Evolutionary conservation across 2,888 invertebrate genomes (phyloP).

Genomic region (Philaethria dido): DNA sequence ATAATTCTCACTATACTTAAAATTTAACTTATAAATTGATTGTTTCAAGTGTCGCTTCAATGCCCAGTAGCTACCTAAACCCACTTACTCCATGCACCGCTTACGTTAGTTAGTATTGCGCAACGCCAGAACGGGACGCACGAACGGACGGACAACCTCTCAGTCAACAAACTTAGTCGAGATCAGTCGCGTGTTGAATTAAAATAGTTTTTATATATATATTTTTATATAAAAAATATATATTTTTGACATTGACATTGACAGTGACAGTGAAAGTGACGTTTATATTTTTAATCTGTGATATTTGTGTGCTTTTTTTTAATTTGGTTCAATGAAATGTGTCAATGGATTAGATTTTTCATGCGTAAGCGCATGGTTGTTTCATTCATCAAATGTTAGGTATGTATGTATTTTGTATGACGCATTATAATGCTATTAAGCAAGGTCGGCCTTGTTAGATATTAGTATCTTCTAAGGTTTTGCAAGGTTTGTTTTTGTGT

Average conservation of each 20-base stretch:
- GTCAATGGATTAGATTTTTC: slow-evolving; percentile 70
- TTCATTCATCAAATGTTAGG: slow-evolving; percentile 70
- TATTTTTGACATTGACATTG: slow-evolving; percentile 17
- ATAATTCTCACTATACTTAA: slow-evolving; percentile 11
- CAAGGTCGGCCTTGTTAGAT: slow-evolving; percentile 37
- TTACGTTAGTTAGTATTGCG: slow-evolving; percentile 77
- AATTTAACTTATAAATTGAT: slow-evolving; percentile 26
- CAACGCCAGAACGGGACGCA: slow-evolving; percentile 70
- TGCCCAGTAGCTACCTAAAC: slow-evolving; percentile 51
- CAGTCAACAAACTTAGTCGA: slow-evolving; percentile 61
- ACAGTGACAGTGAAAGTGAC: slow-evolving; percentile 8
- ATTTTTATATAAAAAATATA: background rate
- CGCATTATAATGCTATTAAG: slow-evolving; percentile 39
- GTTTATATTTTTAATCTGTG: slow-evolving; percentile 27
- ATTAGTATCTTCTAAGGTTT: slow-evolving; percentile 22
- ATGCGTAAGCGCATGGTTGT: slow-evolving; percentile 59
- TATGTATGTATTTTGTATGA: slow-evolving; percentile 41
- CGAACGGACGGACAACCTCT: slow-evolving; percentile 58
- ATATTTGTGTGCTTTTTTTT: slow-evolving; percentile 48
- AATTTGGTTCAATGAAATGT: slow-evolving; percentile 57
- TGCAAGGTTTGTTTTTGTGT: slow-evolving; percentile 2
- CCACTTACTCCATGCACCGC: slow-evolving; percentile 74
- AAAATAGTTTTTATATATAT: background rate
- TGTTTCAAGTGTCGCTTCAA: slow-evolving; percentile 33
- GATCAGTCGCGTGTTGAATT: slow-evolving; percentile 55